Base-by-base conservation (phyloP, 2,113 vertebrate species). In the Stegostoma tigrinum region DNA sequence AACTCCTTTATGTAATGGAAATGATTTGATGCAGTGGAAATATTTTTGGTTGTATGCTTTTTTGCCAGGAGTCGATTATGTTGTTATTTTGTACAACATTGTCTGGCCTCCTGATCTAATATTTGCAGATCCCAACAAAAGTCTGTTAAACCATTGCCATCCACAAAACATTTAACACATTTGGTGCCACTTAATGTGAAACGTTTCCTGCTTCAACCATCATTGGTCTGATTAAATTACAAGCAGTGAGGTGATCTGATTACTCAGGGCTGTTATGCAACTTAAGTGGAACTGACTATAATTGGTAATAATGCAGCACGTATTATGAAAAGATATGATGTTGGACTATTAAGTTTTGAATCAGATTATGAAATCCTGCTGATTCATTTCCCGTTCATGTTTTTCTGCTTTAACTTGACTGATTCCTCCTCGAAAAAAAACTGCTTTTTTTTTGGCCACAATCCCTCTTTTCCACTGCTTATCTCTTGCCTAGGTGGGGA, bases 321-420 rank as follows among this genome's bases (percentile, higher is more conserved):
- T 91, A 64, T 64, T 91, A n/a, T 64, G 38, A 30, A 94, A 34
- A 70, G 93, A 70, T 45, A 94, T 67, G 15, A 23, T 38, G 64
- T 23, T 15, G n/a, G n/a, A 27, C 42, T 15, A 70, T 94, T 45
- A 42, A 38, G 24, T 70, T 70, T 61, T 94, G 66, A 27, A 42
- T 45, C 93, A 94, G 66, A 70, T 94, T n/a, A 24, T 48, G 24
- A 94, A 67, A 45, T 70, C 21, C n/a, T 68, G 66, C 38, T 70
- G 66, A 94, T 30, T 94, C 34, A 66, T 45, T 94, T 70, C 66
- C n/a, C 70, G 93, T 94, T n/a, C 67, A 70, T 94, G 66, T 94
- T 94, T 70, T 68, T 70, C 64, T 68, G 67, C 6, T 67, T 94
- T 45, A 45, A 68, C 19, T 42, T 67, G n/a, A 17, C 10, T 38